phyloP scores from a whole-genome alignment of 2,113 vertebrate species.

The Microtus richardsoni region DNA sequence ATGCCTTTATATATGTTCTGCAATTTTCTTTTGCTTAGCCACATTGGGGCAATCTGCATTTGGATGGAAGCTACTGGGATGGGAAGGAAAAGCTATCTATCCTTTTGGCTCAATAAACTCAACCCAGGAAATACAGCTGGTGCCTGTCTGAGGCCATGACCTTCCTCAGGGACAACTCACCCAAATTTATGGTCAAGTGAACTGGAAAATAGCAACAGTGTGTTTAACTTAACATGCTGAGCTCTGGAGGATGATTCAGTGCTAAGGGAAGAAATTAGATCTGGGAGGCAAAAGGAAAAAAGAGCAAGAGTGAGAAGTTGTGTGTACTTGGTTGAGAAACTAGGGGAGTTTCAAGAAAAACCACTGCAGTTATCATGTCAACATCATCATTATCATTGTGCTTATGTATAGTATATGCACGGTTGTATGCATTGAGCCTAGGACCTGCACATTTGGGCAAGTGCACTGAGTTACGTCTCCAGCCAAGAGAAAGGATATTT shows the following conservation, averaged over 20 bases:
- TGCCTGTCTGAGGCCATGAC: neutral
- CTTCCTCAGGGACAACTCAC: neutral
- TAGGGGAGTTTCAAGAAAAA: neutral
- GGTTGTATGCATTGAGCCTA: neutral
- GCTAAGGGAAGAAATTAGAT: neutral
- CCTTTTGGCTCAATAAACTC: neutral
- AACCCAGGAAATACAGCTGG: neutral
- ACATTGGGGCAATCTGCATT: neutral
- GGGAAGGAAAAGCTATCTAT: neutral
- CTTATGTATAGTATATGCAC: neutral
- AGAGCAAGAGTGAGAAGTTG: neutral
- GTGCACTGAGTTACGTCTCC: neutral
- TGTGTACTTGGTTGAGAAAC: neutral
- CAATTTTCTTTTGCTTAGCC: neutral
- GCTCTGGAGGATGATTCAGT: neutral
- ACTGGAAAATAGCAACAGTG: constrained; percentile 3
- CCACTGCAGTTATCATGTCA: neutral
- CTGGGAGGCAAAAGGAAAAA: neutral
- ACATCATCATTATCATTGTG: neutral
- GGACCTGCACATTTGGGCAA: neutral
- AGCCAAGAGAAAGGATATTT: neutral
- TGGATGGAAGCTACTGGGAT: neutral
- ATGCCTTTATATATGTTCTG: neutral
- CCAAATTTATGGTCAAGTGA: neutral
- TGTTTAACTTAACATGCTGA: neutral